These are phyloP conservation scores for Philotrypesis tridentata DNA, from an alignment of 1,140 invertebrate genomes.

Conservation along the genomic window DNA sequence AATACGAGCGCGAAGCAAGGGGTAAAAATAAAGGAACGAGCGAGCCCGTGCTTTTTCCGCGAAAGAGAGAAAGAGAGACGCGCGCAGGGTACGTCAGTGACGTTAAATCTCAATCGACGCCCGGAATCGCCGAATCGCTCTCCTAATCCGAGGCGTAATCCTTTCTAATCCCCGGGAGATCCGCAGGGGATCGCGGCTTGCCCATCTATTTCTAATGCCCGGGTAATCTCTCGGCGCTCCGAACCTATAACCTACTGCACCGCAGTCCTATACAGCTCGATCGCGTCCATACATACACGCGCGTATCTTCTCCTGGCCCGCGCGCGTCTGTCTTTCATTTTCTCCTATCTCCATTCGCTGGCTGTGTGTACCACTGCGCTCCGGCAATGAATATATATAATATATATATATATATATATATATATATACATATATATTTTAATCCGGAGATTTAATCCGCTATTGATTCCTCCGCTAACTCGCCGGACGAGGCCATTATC, in stretches of 20 bases:
- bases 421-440: not conserved
- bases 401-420: too few species aligned
- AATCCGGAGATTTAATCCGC: slow-evolving; percentile 15
- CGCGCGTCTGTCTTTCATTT: not conserved
- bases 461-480: not conserved
- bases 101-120: slow-evolving; percentile 60
- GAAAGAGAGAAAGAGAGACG: not conserved
- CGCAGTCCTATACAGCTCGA: slow-evolving; percentile 15
- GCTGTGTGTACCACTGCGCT: not conserved
- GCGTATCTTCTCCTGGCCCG: not conserved
- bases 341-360: not conserved
- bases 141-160: slow-evolving; percentile 63
- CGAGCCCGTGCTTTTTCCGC: not conserved
- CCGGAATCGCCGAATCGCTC: slow-evolving; percentile 57
- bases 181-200: slow-evolving; percentile 56
- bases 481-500: not conserved
- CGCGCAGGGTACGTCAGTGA: slow-evolving; percentile 40
- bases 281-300: slow-evolving; percentile 3
- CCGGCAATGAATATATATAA: not conserved
- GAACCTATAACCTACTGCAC: slow-evolving; percentile 43
- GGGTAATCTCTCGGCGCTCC: slow-evolving; percentile 58
- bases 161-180: slow-evolving; percentile 63
- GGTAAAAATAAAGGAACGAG: not conserved
- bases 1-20: too few species aligned
- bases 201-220: slow-evolving; percentile 67